phyloP scores from a whole-genome alignment of 92 coral and sea anemone genomes.

The Hydrozoanthus gracilis region DNA sequence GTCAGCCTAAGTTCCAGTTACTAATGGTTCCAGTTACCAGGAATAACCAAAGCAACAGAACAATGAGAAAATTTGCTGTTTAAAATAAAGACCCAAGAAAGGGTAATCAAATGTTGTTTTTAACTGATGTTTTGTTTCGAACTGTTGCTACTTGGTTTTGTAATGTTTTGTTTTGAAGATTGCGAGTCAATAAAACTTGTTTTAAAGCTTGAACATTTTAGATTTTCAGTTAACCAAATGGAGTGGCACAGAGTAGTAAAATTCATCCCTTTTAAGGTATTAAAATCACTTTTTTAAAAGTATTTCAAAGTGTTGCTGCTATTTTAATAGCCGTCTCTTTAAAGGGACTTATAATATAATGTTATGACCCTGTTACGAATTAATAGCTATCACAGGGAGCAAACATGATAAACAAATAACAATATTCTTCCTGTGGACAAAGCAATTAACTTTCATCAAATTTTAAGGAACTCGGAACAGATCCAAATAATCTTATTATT shows the following conservation, averaged over 20 bases:
- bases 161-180: slow-evolving; percentile 7
- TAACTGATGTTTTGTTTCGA: not conserved
- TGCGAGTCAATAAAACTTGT: slow-evolving; percentile 4
- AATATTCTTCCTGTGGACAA: slow-evolving; percentile 1
- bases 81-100: not conserved
- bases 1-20: no score
- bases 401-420: slow-evolving; percentile 8
- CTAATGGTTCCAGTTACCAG: no score
- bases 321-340: not conserved
- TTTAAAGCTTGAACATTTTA: slow-evolving; percentile 10
- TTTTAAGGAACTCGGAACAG: slow-evolving; percentile 4
- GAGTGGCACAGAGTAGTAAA: not conserved
- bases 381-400: slow-evolving; percentile 11
- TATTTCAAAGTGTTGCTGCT: not conserved
- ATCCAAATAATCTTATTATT: not conserved
- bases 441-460: not conserved
- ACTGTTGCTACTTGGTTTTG: not conserved
- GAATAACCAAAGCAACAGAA: not conserved
- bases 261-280: not conserved
- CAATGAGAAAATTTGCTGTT: not conserved
- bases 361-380: slow-evolving; percentile 1
- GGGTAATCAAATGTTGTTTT: not conserved
- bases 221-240: slow-evolving; percentile 9
- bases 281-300: not conserved
- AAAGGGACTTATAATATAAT: not conserved